Percentiles rank a stretch among this genome's conserved stretches.
These are phyloP conservation scores for Agrotis puta DNA, from an alignment of 2,888 invertebrate genomes.

Conservation along the genomic window DNA sequence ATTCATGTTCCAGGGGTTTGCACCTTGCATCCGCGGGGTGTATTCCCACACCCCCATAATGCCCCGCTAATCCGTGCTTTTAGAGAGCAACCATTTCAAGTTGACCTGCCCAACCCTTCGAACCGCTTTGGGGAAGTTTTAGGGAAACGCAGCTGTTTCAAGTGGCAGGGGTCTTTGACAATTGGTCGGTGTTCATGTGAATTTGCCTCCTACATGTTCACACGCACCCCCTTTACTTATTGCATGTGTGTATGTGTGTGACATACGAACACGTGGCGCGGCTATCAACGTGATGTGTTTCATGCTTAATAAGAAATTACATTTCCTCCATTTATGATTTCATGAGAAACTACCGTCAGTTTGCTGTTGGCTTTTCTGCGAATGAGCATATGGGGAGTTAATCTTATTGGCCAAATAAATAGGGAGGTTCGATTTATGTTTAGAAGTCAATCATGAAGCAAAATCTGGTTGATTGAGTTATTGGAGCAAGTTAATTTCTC, in stretches of 20 bases:
- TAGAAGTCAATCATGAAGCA: constrained; percentile 19
- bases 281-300: constrained; percentile 52
- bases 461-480: not conserved
- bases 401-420: constrained; percentile 20
- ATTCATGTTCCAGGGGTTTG: constrained; percentile 64
- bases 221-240: constrained; percentile 74
- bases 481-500: not conserved
- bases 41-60: constrained; percentile 80
- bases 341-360: constrained; percentile 36
- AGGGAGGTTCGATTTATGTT: constrained; percentile 22
- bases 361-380: constrained; percentile 12
- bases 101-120: constrained; percentile 67
- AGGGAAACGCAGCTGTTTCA: constrained; percentile 63
- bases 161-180: constrained; percentile 67
- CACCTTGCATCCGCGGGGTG: constrained; percentile 77
- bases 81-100: constrained; percentile 67
- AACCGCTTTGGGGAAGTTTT: constrained; percentile 61
- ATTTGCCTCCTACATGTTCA: constrained; percentile 79
- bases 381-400: constrained; percentile 10
- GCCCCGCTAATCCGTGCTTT: constrained; percentile 74
- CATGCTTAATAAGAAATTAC: constrained; percentile 53
- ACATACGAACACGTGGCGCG: constrained; percentile 57
- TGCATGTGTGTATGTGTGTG: constrained; percentile 52
- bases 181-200: constrained; percentile 77
- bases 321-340: constrained; percentile 42